Evolutionary conservation across 2,888 invertebrate genomes (phyloP), one percentile per base, ranked within the genome.

Genomic region (Seira ritae): DNA sequence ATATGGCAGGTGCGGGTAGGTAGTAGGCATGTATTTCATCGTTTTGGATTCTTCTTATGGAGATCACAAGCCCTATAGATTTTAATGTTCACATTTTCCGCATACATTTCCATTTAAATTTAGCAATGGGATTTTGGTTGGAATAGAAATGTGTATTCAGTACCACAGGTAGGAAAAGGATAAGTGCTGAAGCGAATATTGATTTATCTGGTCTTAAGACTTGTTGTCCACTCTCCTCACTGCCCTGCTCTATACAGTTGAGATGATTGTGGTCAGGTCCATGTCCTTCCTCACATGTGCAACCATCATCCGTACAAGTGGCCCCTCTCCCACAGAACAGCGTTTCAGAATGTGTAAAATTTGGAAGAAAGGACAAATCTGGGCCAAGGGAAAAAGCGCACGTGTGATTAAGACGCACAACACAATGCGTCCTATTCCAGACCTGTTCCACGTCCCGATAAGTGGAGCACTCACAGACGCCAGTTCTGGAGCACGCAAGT

Each of bases 371-470:
- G n/a, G 68, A 50, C 50, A 83, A 31, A 0, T 65, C 70, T 2
- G 73, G 15, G 12, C 17, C 17, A 1, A 8, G 15, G 0, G 50
- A 23, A 17, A 83, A 31, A 17, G 69, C 46, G 55, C 83, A 83
- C 0, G 74, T 70, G 10, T 62, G 69, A 19, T 75, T 55, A 10
- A 83, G 8, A n/a, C 69, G 77, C 1, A 50, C 83, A 3, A 83
- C 78, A 19, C 83, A 83, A 60, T 74, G 83, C 6, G 83, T 78
- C 1, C 42, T 31, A 60, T 83, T 83, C 83, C 83, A 83, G n/a
- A 19, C 17, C 8, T 55, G 22, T 15, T 17, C 3, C 23, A 31
- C 4, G 22, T 6, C 6, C n/a, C 73, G 46, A 6, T 72, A 17
- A 46, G 24, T 50, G 12, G 23, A 6, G 37, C 83, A 83, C 1